Conservation (phyloP, 2,797 vertebrate genomes). For the Discoglossus pictus region DNA sequence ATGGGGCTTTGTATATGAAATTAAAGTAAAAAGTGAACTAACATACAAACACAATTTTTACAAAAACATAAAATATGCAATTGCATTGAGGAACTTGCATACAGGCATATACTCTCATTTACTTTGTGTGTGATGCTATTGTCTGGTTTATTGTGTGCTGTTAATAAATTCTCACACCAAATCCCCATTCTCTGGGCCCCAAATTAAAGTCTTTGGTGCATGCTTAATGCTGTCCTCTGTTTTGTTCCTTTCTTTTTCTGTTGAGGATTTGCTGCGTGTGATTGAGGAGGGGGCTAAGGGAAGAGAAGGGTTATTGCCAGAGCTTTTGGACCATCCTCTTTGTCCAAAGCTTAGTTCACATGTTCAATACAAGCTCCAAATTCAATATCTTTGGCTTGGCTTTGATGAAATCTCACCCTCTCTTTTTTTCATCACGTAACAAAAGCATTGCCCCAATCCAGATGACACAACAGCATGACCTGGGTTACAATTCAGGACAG, state of each 20-base stretch:
- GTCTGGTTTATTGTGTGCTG: slow-evolving; percentile 42
- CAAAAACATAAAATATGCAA: slow-evolving; percentile 18
- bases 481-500: slow-evolving; percentile 38
- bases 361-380: slow-evolving; percentile 58
- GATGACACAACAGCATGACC: slow-evolving; percentile 44
- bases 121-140: slow-evolving; percentile 38
- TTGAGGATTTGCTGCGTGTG: slow-evolving; percentile 54
- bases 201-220: slow-evolving; percentile 54
- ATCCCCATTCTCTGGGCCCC: slow-evolving; percentile 46
- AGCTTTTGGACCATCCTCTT: slow-evolving; percentile 49
- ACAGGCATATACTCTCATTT: slow-evolving; percentile 26
- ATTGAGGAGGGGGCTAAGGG: slow-evolving; percentile 21
- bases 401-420: slow-evolving; percentile 58
- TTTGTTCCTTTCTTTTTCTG: slow-evolving; percentile 45
- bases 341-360: slow-evolving; percentile 61
- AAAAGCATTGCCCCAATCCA: slow-evolving; percentile 47
- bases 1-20: too few relatives aligned
- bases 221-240: slow-evolving; percentile 52
- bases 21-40: too few relatives aligned
- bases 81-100: slow-evolving; percentile 17
- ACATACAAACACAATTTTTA: not conserved
- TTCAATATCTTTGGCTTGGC: slow-evolving; percentile 56
- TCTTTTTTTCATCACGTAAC: slow-evolving; percentile 39
- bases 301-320: slow-evolving; percentile 34
- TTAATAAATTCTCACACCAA: slow-evolving; percentile 48